Evolutionary conservation across 2,113 vertebrate species (phyloP).

Genomic region (Myiagra hebetior): DNA sequence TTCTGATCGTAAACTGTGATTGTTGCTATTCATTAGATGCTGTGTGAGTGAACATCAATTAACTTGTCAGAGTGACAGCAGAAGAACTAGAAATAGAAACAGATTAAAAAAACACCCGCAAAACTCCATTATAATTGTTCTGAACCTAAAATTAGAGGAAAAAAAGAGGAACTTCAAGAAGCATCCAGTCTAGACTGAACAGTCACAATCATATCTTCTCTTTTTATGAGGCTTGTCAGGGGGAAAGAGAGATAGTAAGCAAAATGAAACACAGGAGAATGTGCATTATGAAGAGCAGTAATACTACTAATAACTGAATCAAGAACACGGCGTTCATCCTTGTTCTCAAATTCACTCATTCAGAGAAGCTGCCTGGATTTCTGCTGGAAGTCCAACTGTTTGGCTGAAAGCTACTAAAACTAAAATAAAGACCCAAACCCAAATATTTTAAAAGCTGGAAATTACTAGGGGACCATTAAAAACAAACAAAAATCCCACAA

Average conservation of each 20-base stretch:
- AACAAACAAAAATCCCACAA: accelerated
- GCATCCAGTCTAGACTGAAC: not conserved
- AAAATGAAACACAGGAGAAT: not conserved
- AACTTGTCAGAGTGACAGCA: not conserved
- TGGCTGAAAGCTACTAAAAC: not conserved
- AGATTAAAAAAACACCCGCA: not conserved
- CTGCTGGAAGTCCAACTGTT: not conserved
- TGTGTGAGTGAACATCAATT: not conserved
- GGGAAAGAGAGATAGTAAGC: not conserved
- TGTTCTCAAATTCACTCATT: not conserved
- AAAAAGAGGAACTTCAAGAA: not conserved
- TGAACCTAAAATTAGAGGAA: not conserved
- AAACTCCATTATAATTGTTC: not conserved
- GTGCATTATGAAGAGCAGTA: not conserved
- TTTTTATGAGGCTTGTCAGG: not conserved
- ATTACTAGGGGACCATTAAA: not conserved
- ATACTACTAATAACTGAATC: not conserved
- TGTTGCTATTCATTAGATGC: not conserved
- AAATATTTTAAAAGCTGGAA: not conserved
- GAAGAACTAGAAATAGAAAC: constrained; percentile 24
- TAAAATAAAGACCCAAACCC: not conserved
- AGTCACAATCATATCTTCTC: not conserved
- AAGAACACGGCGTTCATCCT: not conserved
- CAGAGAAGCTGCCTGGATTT: not conserved
- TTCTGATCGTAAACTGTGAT: not conserved